Evolutionary conservation across 2,797 vertebrate genomes (phyloP).

Genomic region (Poeciliopsis gracilis): DNA sequence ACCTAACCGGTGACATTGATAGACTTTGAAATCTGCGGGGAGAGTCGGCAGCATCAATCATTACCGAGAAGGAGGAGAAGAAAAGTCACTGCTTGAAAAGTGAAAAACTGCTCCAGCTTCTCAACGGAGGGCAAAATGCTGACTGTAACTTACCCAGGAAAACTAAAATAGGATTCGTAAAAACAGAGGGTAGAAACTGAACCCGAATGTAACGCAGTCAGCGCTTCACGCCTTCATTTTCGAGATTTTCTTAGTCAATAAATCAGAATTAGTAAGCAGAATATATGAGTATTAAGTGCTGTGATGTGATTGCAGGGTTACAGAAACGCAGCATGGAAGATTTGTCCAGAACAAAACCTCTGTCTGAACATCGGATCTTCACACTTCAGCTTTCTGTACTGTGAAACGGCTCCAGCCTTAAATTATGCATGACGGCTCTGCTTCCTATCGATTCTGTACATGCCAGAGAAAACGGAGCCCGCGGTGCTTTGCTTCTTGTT

Average conservation of each 20-base stretch:
- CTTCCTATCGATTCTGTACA: slow-evolving; percentile 24
- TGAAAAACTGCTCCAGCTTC: slow-evolving; percentile 9
- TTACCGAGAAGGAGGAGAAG: slow-evolving; percentile 35
- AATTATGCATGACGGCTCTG: slow-evolving; percentile 33
- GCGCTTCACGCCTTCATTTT: not conserved
- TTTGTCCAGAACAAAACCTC: not conserved
- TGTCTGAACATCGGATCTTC: not conserved
- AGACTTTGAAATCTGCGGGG: slow-evolving; percentile 43
- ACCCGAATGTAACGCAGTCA: not conserved
- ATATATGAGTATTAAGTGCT: not conserved
- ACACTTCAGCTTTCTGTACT: not conserved
- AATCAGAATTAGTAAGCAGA: not conserved
- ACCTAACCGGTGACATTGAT: slow-evolving; percentile 28
- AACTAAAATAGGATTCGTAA: not conserved
- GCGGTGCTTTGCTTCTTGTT: not conserved
- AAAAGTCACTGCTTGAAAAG: slow-evolving; percentile 24
- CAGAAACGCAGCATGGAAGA: not conserved
- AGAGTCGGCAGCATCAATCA: slow-evolving; percentile 58
- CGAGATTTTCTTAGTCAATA: not conserved
- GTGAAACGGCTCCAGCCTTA: not conserved
- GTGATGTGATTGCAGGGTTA: not conserved
- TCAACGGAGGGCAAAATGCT: slow-evolving; percentile 16
- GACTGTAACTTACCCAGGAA: slow-evolving; percentile 26
- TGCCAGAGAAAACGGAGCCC: not conserved
- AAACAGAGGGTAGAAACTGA: not conserved